phyloP scores from a whole-genome alignment of 2,797 vertebrate species.

The Cryptoblepharus egeriae region DNA sequence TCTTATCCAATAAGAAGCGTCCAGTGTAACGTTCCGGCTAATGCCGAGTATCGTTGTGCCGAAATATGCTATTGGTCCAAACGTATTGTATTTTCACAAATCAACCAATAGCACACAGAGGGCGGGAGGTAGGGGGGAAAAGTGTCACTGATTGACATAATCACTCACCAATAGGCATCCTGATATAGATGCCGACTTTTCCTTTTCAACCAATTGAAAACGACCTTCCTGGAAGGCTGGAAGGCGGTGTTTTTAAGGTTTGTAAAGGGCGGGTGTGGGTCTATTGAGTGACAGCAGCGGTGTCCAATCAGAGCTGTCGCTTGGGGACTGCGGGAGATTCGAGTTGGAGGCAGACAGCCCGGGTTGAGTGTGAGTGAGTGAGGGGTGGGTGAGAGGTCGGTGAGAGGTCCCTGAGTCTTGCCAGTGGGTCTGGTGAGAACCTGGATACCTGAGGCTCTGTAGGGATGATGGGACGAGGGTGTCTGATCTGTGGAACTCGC shows the following conservation, averaged over 20 bases:
- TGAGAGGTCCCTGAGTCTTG: too few relatives aligned
- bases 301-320: conserved; percentile 41
- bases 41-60: background rate
- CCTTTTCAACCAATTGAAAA: background rate
- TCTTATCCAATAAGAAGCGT: background rate
- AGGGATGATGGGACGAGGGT: too few relatives aligned
- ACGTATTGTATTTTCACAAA: conserved; percentile 11
- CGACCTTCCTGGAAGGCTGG: too few relatives aligned
- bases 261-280: background rate
- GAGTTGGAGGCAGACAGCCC: conserved; percentile 58
- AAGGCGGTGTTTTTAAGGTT: background rate
- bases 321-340: conserved; percentile 69
- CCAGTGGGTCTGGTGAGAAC: too few relatives aligned
- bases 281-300: rapidly evolving
- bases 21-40: background rate
- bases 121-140: background rate
- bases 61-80: background rate
- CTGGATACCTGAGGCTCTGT: too few relatives aligned
- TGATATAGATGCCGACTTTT: background rate
- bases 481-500: too few relatives aligned
- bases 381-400: too few relatives aligned
- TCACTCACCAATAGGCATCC: background rate
- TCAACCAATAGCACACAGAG: background rate
- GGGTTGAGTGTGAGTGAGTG: rapidly evolving
- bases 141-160: background rate